A percentile compares a stretch with the other conserved stretches of the same genome.
phyloP scores from a whole-genome alignment of 2,888 invertebrate genomes.

The Sycophila texana region DNA sequence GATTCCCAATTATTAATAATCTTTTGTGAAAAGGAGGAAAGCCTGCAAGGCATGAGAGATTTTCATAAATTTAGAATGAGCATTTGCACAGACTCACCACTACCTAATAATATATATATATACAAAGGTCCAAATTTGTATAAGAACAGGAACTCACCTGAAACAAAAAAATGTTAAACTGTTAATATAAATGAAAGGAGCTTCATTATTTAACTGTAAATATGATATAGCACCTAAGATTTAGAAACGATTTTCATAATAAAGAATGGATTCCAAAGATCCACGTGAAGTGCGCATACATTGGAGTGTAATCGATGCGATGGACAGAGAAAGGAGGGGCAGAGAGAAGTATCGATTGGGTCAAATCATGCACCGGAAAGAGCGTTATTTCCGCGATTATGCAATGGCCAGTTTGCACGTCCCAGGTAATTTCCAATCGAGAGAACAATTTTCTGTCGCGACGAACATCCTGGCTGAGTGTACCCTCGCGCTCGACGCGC shows the following conservation, averaged over 20 bases:
- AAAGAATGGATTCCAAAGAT: neutral
- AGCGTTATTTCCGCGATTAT: constrained; percentile 56
- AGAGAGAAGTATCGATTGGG: constrained; percentile 22
- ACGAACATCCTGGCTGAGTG: neutral
- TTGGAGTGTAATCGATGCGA: neutral
- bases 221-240: neutral
- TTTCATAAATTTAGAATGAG: too few species aligned
- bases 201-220: neutral
- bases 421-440: constrained; percentile 53
- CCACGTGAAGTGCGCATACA: neutral
- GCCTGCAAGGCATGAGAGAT: too few species aligned
- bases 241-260: neutral
- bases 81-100: too few species aligned
- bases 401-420: constrained; percentile 44
- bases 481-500: neutral
- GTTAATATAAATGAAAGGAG: too few species aligned
- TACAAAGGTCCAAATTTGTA: neutral
- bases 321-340: neutral
- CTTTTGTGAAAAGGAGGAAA: too few species aligned
- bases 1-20: too few species aligned
- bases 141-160: constrained; percentile 32
- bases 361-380: constrained; percentile 46
- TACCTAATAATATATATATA: neutral
- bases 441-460: constrained; percentile 41
- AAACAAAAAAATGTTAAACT: constrained; percentile 20